Evolutionary conservation across 2,113 vertebrate species (phyloP), one percentile per base, ranked within the genome.

Genomic region (Todiramphus saurophagus): DNA sequence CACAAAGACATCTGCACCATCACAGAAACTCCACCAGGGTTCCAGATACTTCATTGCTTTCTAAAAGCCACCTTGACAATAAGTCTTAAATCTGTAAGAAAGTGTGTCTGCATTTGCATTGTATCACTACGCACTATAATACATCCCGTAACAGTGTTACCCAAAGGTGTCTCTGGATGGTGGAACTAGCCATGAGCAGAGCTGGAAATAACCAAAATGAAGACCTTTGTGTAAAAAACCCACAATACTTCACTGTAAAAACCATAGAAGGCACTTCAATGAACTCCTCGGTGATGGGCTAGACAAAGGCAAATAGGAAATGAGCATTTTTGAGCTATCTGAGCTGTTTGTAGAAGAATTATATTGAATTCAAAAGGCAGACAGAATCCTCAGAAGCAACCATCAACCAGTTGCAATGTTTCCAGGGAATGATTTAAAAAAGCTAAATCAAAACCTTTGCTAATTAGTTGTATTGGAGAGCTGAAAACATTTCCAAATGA

Each of bases 131-230:
- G 10, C 43, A 41, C 11, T 17, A 10, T 11, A 48, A 33, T 17
- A 53, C 11, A 53, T 27, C 43, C 14, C 2, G 2, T 27, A 48
- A 43, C 15, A 43, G 28, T 0, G 0, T 48, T 62, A 44, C 3
- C 35, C 31, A 62, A 53, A 86, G 11, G 27, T 44, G 41, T 13
- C 44, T 74, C 59, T 74, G 37, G 44, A 51, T 30, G 28, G 19
- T 60, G 48, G 33, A 73, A 78, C 43, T 9, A 70, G n/a, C 10
- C 20, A 50, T 20, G 12, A 83, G 27, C 18, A 67, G 64, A 89
- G 24, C 20, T 80, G 46, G 14, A 70, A 83, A 87, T 39, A 2
- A 77, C 5, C 20, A 31, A 86, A 62, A 69, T 24, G 0, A 23
- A 76, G 19, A 43, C 1, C 3, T 35, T 72, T 41, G 9, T 4